Conservation (phyloP, 1,140 invertebrate species). For the Nasonia giraulti region DNA sequence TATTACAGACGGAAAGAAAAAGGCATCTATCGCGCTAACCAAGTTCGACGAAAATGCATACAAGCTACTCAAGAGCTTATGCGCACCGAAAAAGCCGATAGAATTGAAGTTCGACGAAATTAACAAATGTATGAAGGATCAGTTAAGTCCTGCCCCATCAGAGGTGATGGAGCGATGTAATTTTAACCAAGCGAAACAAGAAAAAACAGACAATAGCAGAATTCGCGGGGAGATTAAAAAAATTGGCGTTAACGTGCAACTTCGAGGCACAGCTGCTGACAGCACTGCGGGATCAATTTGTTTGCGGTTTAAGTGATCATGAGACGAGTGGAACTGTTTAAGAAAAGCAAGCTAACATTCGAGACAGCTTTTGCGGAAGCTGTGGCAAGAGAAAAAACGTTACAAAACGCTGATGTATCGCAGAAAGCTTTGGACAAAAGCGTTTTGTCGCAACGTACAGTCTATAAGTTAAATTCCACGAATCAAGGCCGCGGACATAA, state of each 20-base stretch:
- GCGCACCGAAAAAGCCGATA: no score
- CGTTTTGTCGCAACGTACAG: no score
- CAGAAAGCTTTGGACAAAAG: constrained; percentile 16
- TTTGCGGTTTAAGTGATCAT: constrained; percentile 23
- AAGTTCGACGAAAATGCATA: no score
- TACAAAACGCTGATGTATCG: neutral
- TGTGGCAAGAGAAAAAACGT: no score
- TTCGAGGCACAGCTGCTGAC: constrained; percentile 19
- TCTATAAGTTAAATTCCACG: no score
- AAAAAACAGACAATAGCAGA: constrained; percentile 6
- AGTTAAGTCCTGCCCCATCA: neutral
- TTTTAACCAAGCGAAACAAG: constrained; percentile 44
- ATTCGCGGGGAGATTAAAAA: constrained; percentile 23
- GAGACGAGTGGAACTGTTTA: constrained; percentile 36
- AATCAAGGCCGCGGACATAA: no score
- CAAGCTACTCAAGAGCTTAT: no score
- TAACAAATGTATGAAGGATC: neutral
- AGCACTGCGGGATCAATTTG: constrained; percentile 39
- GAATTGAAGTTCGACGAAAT: no score
- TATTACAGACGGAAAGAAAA: no score
- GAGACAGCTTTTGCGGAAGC: no score
- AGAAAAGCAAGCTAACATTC: neutral
- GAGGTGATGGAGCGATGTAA: constrained; percentile 35
- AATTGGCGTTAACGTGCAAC: constrained; percentile 10
- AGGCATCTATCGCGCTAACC: no score